Base-by-base conservation (phyloP, 2,888 invertebrate species). In the Drosophila recens region DNA sequence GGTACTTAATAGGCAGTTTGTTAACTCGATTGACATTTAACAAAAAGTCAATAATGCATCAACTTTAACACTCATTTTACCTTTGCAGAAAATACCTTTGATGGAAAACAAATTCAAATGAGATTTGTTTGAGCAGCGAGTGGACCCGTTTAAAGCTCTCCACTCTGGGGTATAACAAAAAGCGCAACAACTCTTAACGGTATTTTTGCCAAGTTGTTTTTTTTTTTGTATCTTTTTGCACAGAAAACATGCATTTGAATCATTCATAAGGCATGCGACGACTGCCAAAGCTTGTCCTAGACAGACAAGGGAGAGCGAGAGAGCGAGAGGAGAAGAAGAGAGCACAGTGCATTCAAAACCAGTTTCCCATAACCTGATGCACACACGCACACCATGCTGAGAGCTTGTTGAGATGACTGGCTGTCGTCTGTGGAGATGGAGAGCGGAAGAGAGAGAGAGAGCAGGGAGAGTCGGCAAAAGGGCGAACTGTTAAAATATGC, bases 191-290 rank as follows among this genome's bases (percentile, higher is more conserved):
- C 84, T 86, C 81, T 85, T 86, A 86, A 85, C 89, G 89, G 86
- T 77, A 85, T 78, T 88, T 84, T 64, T 71, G 46, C 48, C 8
- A 17, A 13, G 23, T 36, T 66, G n/a, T 56, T 43, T 48, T 46
- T 66, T 56, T 58, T 66, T 68, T 56, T 61, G 20, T 20, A 20
- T 67, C 75, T 71, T 70, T 79, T 71, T 72, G 85, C 72, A 56
- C 79, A 75, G 69, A 89, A 75, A 87, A 87, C 89, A 85, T 89
- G 89, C 89, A 85, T 87, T 89, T 86, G 86, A 86, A 89, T 86
- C 86, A 86, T 86, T 86, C 86, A 86, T 87, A 89, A 86, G 88
- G 86, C 90, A 87, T 87, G 89, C 83, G 80, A 84, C 68, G 79
- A 76, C 74, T 75, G 70, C 73, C 81, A 81, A 88, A 83, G 87